Base-by-base conservation (phyloP, 2,888 invertebrate genomes). In the Caenorhabditis zanzibari region DNA sequence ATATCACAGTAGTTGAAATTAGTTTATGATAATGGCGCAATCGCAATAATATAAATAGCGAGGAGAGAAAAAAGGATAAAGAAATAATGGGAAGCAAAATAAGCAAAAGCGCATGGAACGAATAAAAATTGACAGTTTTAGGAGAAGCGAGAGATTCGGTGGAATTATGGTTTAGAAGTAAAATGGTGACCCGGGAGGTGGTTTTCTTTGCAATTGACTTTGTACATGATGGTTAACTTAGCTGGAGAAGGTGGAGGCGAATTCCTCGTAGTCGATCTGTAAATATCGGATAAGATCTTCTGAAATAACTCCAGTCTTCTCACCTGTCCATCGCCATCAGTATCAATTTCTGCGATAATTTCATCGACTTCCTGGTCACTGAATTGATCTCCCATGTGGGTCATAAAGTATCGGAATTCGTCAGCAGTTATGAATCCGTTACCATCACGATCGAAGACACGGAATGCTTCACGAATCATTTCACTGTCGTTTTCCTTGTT, bases 401-500 rank as follows among this genome's bases (percentile, higher is more conserved):
- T 88, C 92, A 92, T 92, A 74, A 92, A 92, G 79, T 92, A 92
- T 44, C 92, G 90, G 82, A 92, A 92, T 68, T 91, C 91, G 61
- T 92, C 92, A n/a, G 91, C 88, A 9, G 92, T 92, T 79, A 92
- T 92, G 76, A 85, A 90, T 58, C 92, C 92, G 82, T 92, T 92
- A 26, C 92, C 92, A 75, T 92, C 92, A 7, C 92, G 85, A 80
- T 92, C 92, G 82, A 92, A 92, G 24, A 92, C 92, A 22, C 92
- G 90, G 83, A 92, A 92, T 5, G 92, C 91, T 80, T 92, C 92
- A 41, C 92, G 88, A 74, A 92, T 92, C 92, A 92, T 92, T 74
- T 92, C 92, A 38, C 87, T 88, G 86, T 92, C 92, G 79, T 92
- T 92, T 63, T 92, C 92, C 89, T 89, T 92, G 88, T 90, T 92